Percentiles rank a stretch among this genome's conserved stretches.
Conservation (phyloP, 1,140 invertebrate species). For the Schlechtendalia chinensis region DNA sequence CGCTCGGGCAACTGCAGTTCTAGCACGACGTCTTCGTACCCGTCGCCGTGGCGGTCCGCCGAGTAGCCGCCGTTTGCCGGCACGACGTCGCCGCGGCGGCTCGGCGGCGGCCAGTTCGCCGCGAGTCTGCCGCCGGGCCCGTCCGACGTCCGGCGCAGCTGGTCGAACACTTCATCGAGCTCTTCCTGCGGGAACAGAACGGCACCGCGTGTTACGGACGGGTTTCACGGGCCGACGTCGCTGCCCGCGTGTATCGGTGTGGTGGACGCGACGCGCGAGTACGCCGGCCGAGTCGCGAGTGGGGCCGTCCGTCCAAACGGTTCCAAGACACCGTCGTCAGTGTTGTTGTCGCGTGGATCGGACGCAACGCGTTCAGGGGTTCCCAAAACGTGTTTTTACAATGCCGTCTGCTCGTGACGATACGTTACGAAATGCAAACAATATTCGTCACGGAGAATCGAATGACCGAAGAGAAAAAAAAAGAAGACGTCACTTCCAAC, state of each 20-base stretch:
- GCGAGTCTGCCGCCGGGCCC: background rate
- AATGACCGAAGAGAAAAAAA: no score
- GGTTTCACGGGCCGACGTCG: no score
- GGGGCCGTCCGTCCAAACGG: slow-evolving; percentile 9
- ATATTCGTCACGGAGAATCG: no score
- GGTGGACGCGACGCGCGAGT: no score
- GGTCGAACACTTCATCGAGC: slow-evolving; percentile 39
- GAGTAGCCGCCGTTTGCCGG: background rate
- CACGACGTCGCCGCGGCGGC: background rate
- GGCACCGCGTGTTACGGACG: no score
- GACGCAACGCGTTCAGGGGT: background rate
- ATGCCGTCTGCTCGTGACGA: no score
- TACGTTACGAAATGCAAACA: no score
- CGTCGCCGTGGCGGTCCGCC: background rate
- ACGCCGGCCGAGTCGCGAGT: background rate
- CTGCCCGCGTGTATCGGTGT: no score
- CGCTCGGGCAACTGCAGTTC: slow-evolving; percentile 37
- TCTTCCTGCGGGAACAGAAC: slow-evolving; percentile 14
- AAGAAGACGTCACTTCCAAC: no score
- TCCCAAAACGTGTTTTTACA: background rate
- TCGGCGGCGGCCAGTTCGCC: slow-evolving; percentile 17
- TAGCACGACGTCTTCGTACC: slow-evolving; percentile 27
- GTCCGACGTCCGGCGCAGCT: background rate
- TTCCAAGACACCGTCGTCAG: background rate
- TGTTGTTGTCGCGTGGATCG: slow-evolving; percentile 3